Conservation (phyloP, 2,888 invertebrate species). For the Philonicus albiceps region DNA sequence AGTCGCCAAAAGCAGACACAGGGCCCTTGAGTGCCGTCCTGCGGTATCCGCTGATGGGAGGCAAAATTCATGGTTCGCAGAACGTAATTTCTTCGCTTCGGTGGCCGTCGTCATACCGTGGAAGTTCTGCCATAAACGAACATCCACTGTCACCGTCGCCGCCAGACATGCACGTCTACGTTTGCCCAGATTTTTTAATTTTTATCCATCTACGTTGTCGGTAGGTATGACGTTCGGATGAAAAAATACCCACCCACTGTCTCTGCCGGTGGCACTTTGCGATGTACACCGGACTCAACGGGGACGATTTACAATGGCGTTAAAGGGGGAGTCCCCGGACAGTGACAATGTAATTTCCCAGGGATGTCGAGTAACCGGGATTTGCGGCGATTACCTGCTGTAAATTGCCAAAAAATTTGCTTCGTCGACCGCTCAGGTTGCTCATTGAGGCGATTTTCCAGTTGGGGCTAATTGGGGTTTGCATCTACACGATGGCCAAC, state of each 20-base stretch:
- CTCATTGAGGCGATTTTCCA: slow-evolving; percentile 19
- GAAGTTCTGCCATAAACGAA: not conserved
- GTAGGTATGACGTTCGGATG: not conserved
- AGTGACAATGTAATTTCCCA: not conserved
- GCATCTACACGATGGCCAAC: not conserved
- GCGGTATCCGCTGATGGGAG: slow-evolving; percentile 13
- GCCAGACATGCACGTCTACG: slow-evolving; percentile 2
- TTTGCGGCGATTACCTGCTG: slow-evolving; percentile 30
- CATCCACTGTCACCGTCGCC: slow-evolving; percentile 24
- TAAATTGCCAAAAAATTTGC: slow-evolving; percentile 31
- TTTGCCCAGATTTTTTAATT: slow-evolving; percentile 12
- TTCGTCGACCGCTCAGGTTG: not conserved
- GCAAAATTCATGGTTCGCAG: slow-evolving; percentile 43
- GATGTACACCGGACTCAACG: not conserved
- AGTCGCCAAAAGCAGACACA: too few relatives aligned
- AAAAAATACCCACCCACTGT: not conserved
- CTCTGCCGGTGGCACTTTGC: not conserved
- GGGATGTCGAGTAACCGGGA: not conserved
- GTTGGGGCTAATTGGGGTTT: slow-evolving; percentile 20
- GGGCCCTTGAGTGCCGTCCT: not conserved
- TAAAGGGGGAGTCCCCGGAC: not conserved
- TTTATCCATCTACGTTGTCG: not conserved
- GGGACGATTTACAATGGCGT: not conserved
- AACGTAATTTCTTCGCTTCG: slow-evolving; percentile 40
- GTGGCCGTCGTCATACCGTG: slow-evolving; percentile 18